Conservation (phyloP, 2,888 invertebrate species). For the Sminthurides aquaticus region DNA sequence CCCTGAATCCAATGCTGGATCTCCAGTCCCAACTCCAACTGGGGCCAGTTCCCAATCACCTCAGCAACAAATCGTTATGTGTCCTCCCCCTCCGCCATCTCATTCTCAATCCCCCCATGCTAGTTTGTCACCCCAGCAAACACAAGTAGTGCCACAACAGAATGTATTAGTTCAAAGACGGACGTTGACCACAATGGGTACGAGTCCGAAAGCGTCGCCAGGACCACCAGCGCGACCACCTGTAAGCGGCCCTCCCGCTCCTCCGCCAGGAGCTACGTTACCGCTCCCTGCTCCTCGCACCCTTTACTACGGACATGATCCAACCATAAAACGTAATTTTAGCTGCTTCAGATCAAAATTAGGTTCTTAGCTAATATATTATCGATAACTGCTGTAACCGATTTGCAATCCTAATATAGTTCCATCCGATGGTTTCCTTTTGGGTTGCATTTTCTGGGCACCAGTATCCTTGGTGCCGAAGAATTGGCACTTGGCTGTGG, state of each 20-base stretch:
- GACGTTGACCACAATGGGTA: constrained; percentile 54
- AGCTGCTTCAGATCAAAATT: too few species aligned
- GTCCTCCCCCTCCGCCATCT: constrained; percentile 34
- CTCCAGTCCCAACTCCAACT: constrained; percentile 6
- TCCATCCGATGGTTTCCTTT: constrained; percentile 78
- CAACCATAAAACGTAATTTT: constrained; percentile 68
- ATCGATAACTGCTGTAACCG: too few species aligned
- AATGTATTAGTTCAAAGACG: constrained; percentile 46
- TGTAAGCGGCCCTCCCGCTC: constrained; percentile 29
- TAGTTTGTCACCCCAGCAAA: constrained; percentile 29
- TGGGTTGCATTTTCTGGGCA: constrained; percentile 79
- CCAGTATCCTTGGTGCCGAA: constrained; percentile 45
- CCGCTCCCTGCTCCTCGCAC: constrained; percentile 46
- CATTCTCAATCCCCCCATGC: constrained; percentile 12
- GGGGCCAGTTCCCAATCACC: constrained; percentile 21
- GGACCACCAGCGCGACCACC: constrained; percentile 27
- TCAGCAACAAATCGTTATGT: constrained; percentile 51
- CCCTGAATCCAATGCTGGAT: constrained; percentile 31
- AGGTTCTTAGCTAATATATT: too few species aligned
- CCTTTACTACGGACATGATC: constrained; percentile 89
- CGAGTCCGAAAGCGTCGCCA: constrained; percentile 44
- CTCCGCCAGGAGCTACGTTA: constrained; percentile 41
- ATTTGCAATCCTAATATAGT: too few species aligned
- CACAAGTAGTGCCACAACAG: constrained; percentile 30
- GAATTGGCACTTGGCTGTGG: constrained; percentile 64